A percentile compares a stretch with the other conserved stretches of the same genome.
Evolutionary conservation across 1,140 invertebrate genomes (phyloP).

Genomic region (Megathymus violae): DNA sequence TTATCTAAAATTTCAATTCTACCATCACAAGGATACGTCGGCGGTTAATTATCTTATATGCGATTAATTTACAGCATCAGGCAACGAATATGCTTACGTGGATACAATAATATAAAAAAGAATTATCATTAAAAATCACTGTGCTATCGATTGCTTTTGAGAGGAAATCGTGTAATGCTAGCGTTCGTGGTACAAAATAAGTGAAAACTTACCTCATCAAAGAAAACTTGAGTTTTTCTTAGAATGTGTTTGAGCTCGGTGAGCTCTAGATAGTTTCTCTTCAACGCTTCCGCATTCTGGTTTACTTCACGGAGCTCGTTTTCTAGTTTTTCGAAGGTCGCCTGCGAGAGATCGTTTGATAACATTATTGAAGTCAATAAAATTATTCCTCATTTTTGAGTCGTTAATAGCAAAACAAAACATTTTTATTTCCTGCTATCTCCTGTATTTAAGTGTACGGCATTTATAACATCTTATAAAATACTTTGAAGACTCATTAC

Average conservation of each 20-base stretch:
- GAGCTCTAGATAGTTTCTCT: constrained; percentile 97
- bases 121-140: constrained; percentile 39
- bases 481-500: too few relatives aligned
- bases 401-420: neutral
- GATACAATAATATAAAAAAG: constrained; percentile 31
- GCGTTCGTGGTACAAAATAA: neutral
- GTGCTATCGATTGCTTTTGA: constrained; percentile 38
- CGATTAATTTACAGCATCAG: constrained; percentile 50
- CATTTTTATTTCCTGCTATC: too few relatives aligned
- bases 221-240: constrained; percentile 98
- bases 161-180: constrained; percentile 46
- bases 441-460: too few relatives aligned
- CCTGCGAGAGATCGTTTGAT: constrained; percentile 85
- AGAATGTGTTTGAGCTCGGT: constrained; percentile 98
- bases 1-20: constrained; percentile 35
- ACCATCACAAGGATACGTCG: constrained; percentile 42
- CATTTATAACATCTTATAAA: too few relatives aligned
- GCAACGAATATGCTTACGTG: constrained; percentile 42
- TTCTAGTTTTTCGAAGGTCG: constrained; percentile 97
- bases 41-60: constrained; percentile 54
- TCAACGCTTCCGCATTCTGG: constrained; percentile 98
- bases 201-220: constrained; percentile 94
- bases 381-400: too few relatives aligned
- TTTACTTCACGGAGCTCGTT: constrained; percentile 98
- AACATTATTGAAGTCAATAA: too few relatives aligned